Percentiles rank a stretch among this genome's conserved stretches.
Evolutionary conservation across 64 coral and sea anemone genomes (phyloP).

Genomic region (Porites lutea): DNA sequence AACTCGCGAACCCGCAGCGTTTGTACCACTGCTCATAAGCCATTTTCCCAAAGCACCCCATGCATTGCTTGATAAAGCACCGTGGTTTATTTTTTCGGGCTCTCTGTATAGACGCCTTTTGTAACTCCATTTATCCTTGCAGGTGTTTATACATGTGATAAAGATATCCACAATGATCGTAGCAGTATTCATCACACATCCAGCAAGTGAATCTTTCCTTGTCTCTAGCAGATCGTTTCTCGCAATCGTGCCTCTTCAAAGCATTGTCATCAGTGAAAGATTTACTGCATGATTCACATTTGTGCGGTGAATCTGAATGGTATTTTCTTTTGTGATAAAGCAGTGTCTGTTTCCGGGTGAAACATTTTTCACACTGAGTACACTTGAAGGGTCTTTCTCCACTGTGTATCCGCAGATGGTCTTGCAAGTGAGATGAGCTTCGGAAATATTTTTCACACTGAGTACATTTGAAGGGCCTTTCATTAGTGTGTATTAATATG

Average conservation of each 20-base stretch:
- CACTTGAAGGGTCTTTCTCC: background rate
- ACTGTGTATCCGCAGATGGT: background rate
- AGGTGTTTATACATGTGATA: constrained; percentile 2
- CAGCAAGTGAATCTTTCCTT: background rate
- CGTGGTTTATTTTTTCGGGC: too few relatives aligned
- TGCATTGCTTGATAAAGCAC: too few relatives aligned
- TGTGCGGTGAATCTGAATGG: background rate
- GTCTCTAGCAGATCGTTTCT: background rate
- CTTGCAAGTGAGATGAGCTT: background rate
- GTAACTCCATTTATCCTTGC: background rate
- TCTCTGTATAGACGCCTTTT: too few relatives aligned
- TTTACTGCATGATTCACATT: background rate
- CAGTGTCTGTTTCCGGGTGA: background rate
- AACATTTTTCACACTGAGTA: background rate
- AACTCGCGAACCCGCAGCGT: too few relatives aligned
- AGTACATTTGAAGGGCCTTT: background rate
- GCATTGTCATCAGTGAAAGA: background rate
- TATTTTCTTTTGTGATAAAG: background rate
- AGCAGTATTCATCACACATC: background rate
- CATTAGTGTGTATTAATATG: background rate
- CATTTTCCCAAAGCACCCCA: too few relatives aligned
- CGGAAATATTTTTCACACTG: background rate
- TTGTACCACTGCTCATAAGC: too few relatives aligned
- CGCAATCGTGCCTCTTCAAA: background rate
- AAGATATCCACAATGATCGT: background rate